Evolutionary conservation across 2,888 invertebrate genomes (phyloP), one percentile per base, ranked within the genome.

Genomic region (Gasteruption jaculator): DNA sequence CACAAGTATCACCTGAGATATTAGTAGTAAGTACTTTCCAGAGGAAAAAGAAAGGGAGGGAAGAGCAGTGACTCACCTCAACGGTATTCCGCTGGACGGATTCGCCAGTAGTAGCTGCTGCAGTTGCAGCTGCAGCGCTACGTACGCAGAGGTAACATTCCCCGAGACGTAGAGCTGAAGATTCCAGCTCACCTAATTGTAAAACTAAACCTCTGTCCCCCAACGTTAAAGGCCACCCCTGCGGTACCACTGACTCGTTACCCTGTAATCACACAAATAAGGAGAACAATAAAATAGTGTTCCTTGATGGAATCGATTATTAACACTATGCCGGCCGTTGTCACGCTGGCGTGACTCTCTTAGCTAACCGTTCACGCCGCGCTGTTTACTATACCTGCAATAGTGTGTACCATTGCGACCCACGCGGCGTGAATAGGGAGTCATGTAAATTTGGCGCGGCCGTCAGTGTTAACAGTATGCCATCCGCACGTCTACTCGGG

Each of bases 191-290:
- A 52, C 80, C 80, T 60, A 83, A 72, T 60, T 82, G 81, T 56
- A 82, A 70, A 57, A 80, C 74, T 62, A 83, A 71, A 55, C 80
- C 81, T 61, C 76, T 76, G 41, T 65, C 67, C 56, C 76, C 77
- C 60, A 82, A 74, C 63, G 79, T 78, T 68, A 83, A 71, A 46
- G 83, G 83, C 83, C 83, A 83, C 68, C 82, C 83, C 62, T 74
- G 67, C 53, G 78, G 77, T 58, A 76, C 65, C 48, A 71, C 73
- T 51, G 74, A 68, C 61, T 76, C 74, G 67, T 75, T 68, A 58
- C 72, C 74, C 82, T 82, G 76, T 26, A 76, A 58, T 50, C 38
- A 46, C 41, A 49, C 38, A 36, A 39, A 24, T 15, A 40, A 34
- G 7, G n/a, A 11, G 11, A 21, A 21, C 22, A 32, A 41, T 22